phyloP scores from a whole-genome alignment of 2,888 invertebrate species.

The Psylliodes chrysocephalus region DNA sequence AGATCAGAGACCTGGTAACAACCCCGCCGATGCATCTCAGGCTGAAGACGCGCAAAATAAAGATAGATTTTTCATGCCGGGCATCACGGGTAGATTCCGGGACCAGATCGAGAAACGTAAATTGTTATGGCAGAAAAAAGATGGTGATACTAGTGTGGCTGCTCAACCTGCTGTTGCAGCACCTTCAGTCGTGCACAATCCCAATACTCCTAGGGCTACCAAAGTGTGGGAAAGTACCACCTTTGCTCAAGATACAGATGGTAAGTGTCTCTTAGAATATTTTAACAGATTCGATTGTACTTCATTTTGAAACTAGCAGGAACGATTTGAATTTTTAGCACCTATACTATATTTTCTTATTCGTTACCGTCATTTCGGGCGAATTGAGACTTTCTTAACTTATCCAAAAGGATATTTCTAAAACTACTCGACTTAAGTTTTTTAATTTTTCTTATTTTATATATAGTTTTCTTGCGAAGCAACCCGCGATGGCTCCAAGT shows the following conservation, averaged over 20 bases:
- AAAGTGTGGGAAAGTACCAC: slow-evolving; percentile 82
- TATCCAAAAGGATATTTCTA: no score
- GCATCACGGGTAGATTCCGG: slow-evolving; percentile 76
- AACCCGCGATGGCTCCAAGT: no score
- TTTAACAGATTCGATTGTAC: no score
- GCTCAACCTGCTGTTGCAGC: slow-evolving; percentile 45
- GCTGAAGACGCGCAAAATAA: slow-evolving; percentile 28
- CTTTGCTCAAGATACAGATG: slow-evolving; percentile 91
- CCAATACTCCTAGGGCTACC: slow-evolving; percentile 45
- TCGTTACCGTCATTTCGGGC: no score
- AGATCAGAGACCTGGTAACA: slow-evolving; percentile 12
- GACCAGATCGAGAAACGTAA: slow-evolving; percentile 93
- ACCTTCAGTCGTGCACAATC: background rate
- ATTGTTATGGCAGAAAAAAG: slow-evolving; percentile 84
- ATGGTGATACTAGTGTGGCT: slow-evolving; percentile 60
- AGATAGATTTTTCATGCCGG: slow-evolving; percentile 60
- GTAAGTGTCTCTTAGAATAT: slow-evolving; percentile 61
- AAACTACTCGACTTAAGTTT: no score
- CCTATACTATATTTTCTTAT: no score
- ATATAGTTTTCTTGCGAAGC: no score
- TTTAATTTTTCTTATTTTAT: no score
- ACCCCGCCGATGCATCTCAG: slow-evolving; percentile 69
- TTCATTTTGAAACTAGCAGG: no score
- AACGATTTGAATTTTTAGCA: no score
- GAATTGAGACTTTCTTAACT: no score